Conservation (phyloP, 2,113 vertebrate species). For the Rhadina sibilatrix region DNA sequence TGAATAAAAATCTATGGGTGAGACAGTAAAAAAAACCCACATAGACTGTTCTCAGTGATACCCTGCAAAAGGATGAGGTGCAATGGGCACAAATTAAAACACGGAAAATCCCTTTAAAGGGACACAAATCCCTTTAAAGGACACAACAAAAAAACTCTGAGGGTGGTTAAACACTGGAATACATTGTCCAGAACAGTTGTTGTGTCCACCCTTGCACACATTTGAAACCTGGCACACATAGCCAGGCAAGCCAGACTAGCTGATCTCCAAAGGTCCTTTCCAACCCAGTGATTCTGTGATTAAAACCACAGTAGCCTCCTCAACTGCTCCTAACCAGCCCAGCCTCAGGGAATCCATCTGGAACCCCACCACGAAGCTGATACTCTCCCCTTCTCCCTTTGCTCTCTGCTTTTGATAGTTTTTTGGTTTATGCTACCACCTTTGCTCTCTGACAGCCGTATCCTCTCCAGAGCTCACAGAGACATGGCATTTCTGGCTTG, state of each 20-base stretch:
- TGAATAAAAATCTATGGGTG: not conserved
- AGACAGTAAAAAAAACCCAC: not conserved
- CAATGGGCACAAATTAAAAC: not conserved
- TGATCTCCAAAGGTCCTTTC: not conserved
- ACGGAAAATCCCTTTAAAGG: not conserved
- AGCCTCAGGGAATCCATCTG: not conserved
- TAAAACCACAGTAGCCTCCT: not conserved
- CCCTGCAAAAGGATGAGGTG: not conserved
- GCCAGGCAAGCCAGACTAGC: not conserved
- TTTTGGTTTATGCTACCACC: not conserved
- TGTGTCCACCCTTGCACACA: not conserved
- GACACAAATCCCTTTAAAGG: not conserved
- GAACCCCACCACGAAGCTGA: fast-evolving
- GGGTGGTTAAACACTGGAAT: not conserved
- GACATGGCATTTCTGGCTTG: not conserved
- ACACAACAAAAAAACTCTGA: not conserved
- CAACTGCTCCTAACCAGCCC: not conserved
- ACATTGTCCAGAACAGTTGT: not conserved
- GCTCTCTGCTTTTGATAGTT: not conserved
- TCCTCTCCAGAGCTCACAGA: not conserved
- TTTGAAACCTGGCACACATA: not conserved
- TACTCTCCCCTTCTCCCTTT: not conserved
- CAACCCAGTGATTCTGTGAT: not conserved
- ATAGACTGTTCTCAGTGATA: not conserved
- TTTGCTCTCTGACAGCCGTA: not conserved